phyloP scores from a whole-genome alignment of 2,113 vertebrate species.

The human region GRCh38 chr2:40251501-40252000 shows the following conservation, averaged over 20 bases:
- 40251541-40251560: background rate
- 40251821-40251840: background rate
- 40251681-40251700: background rate
- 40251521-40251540: background rate
- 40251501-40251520: fast-evolving
- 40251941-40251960: background rate
- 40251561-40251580: background rate
- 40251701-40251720: background rate
- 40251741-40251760: background rate
- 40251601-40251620: background rate
- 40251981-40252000: background rate
- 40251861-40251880: background rate
- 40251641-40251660: background rate
- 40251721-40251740: background rate
- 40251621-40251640: background rate
- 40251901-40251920: background rate
- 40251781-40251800: background rate
- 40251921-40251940: background rate
- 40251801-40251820: background rate
- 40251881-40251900: background rate
- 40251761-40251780: background rate
- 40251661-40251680: background rate
- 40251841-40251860: background rate
- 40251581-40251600: background rate
- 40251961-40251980: background rate